Evolutionary conservation across 2,888 invertebrate genomes (phyloP).

Genomic region (Caenorhabditis afra): DNA sequence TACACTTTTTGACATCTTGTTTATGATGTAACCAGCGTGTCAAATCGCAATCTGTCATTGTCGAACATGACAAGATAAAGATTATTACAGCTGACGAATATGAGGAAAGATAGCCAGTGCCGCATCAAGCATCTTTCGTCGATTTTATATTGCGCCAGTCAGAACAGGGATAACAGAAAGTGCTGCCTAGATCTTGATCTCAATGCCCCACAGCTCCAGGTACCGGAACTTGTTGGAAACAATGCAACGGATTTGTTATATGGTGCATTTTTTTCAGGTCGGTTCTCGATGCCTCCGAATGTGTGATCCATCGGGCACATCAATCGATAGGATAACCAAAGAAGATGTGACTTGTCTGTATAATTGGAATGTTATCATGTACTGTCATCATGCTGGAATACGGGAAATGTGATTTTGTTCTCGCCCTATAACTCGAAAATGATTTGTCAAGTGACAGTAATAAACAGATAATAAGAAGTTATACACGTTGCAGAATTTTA

Average conservation of each 20-base stretch:
- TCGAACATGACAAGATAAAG: not conserved
- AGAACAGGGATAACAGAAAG: constrained; percentile 78
- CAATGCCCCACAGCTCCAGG: constrained; percentile 76
- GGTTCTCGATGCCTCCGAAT: constrained; percentile 76
- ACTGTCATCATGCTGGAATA: constrained; percentile 79
- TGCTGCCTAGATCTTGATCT: constrained; percentile 77
- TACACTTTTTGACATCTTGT: constrained; percentile 29
- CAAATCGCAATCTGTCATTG: constrained; percentile 12
- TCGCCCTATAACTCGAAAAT: not conserved
- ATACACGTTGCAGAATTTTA: no score
- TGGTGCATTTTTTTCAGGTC: no score
- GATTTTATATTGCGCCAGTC: constrained; percentile 79
- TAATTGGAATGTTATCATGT: constrained; percentile 80
- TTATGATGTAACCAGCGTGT: not conserved
- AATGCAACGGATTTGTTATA: no score
- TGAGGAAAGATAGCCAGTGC: constrained; percentile 71
- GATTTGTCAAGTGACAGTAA: not conserved
- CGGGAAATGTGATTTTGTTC: constrained; percentile 72
- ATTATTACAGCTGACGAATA: constrained; percentile 70
- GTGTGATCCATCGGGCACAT: constrained; percentile 77
- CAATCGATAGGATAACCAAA: constrained; percentile 76
- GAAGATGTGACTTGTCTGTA: constrained; percentile 78
- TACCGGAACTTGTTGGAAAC: constrained; percentile 28
- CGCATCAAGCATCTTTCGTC: constrained; percentile 76
- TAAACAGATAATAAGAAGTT: not conserved